phyloP scores from a whole-genome alignment of 2,888 invertebrate species.

The Neoascia interrupta region DNA sequence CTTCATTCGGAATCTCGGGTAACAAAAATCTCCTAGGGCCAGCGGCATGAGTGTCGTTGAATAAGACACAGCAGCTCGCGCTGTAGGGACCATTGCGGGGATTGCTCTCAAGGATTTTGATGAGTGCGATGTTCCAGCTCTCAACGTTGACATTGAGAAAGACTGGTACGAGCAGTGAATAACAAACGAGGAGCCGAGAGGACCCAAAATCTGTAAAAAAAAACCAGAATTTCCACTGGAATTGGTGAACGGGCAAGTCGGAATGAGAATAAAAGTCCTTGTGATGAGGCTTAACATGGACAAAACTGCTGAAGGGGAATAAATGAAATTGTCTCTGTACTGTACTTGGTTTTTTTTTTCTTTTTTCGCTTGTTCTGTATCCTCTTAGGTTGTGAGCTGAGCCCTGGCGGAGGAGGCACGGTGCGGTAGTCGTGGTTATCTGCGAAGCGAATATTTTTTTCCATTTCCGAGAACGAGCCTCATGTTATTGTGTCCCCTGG shows the following conservation, averaged over 20 bases:
- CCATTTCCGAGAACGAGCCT: slow-evolving; percentile 33
- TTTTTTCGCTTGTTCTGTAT: not conserved
- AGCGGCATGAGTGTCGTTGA: slow-evolving; percentile 38
- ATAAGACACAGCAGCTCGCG: slow-evolving; percentile 26
- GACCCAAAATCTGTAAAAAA: slow-evolving; percentile 25
- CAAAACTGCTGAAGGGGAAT: slow-evolving; percentile 64
- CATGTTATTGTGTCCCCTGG: slow-evolving; percentile 54
- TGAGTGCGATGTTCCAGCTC: slow-evolving; percentile 49
- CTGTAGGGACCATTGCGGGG: slow-evolving; percentile 2
- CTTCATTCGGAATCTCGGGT: not conserved
- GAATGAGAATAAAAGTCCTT: slow-evolving; percentile 28
- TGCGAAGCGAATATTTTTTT: slow-evolving; percentile 17
- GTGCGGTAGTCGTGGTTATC: slow-evolving; percentile 12
- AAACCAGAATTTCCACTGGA: slow-evolving; percentile 17
- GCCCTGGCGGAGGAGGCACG: too few species aligned
- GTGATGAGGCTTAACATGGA: slow-evolving; percentile 50
- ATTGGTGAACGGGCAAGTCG: slow-evolving; percentile 1
- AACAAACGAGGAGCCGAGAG: slow-evolving; percentile 42
- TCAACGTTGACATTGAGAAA: slow-evolving; percentile 18
- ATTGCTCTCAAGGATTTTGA: slow-evolving; percentile 55
- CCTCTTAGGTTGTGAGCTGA: too few species aligned
- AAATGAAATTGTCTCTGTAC: slow-evolving; percentile 62
- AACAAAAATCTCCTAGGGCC: slow-evolving; percentile 6
- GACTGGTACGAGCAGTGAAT: slow-evolving; percentile 33
- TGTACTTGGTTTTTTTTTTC: slow-evolving; percentile 3